Evolutionary conservation across 2,797 vertebrate genomes (phyloP), one percentile per base, ranked within the genome.

Genomic region (Hephaestus fuliginosus): DNA sequence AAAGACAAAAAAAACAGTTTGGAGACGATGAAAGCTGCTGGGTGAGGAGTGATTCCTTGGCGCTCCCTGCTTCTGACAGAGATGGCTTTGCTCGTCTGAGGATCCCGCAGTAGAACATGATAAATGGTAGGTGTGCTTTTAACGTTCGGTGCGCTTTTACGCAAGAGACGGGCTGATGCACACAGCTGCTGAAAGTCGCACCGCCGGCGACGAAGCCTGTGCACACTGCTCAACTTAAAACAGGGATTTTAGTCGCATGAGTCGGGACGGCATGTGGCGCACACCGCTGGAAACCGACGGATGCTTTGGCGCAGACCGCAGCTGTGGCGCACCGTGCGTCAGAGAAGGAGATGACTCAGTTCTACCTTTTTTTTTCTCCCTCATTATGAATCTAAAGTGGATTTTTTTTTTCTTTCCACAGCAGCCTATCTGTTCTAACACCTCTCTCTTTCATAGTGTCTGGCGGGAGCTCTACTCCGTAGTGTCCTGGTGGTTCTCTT

Each of bases 51-150:
- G 25, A 69, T 36, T 77, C 30, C 17, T 63, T 36, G 84, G 85
- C 82, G 77, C 78, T 82, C 60, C 48, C 71, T 77, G 85, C 46
- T 56, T 52, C 84, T 74, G 74, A 71, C 69, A 64, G 86, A 86
- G 78, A 93, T 90, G 90, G 78, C 78, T 91, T 89, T 84, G 69
- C 77, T 88, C 76, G 75, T 84, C 68, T 88, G 90, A 92, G 71
- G 92, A 77, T 86, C 90, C 90, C 55, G 88, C 87, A 58, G 71
- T 84, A 92, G 82, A 91, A 88, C 84, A 91, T 95, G 94, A 94
- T 95, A 93, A 96, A 96, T 95, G 95, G 95, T 96, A 84, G 83
- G 93, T 83, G 52, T 17, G 25, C 17, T 8, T 74, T 62, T n/a
- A 5, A 62, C 25, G 25, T 64, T 18, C 62, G 53, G 51, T 70